phyloP scores from a whole-genome alignment of 2,797 vertebrate genomes.

The Leontocebus nigricollis region DNA sequence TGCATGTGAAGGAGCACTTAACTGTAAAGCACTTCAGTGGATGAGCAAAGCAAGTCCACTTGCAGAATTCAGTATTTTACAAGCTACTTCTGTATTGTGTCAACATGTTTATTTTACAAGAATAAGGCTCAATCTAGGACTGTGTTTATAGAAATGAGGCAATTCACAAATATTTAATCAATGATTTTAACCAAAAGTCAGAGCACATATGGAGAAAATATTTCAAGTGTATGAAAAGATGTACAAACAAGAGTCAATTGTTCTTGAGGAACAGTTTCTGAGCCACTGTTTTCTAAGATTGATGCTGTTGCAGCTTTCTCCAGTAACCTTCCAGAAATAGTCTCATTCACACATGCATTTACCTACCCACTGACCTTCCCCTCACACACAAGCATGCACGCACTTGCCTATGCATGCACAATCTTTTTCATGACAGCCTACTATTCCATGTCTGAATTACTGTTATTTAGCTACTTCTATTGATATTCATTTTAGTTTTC shows the following conservation, averaged over 20 bases:
- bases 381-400: fast-evolving
- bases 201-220: neutral
- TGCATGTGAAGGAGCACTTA: too few relatives aligned
- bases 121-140: neutral
- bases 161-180: neutral
- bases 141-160: neutral
- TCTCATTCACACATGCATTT: fast-evolving
- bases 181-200: neutral
- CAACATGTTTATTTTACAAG: neutral
- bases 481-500: fast-evolving
- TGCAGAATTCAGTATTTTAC: neutral
- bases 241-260: too few relatives aligned
- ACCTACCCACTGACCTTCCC: neutral
- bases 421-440: neutral
- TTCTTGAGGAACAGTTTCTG: neutral
- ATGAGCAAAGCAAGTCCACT: too few relatives aligned
- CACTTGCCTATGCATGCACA: neutral
- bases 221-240: too few relatives aligned
- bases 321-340: neutral
- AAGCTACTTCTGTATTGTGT: neutral
- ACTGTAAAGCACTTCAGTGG: neutral
- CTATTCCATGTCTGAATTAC: neutral
- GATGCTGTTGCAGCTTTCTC: neutral
- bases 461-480: too few relatives aligned
- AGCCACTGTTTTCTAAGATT: neutral